Evolutionary conservation across 1,140 invertebrate genomes (phyloP).

Genomic region (Sinonovacula constricta): DNA sequence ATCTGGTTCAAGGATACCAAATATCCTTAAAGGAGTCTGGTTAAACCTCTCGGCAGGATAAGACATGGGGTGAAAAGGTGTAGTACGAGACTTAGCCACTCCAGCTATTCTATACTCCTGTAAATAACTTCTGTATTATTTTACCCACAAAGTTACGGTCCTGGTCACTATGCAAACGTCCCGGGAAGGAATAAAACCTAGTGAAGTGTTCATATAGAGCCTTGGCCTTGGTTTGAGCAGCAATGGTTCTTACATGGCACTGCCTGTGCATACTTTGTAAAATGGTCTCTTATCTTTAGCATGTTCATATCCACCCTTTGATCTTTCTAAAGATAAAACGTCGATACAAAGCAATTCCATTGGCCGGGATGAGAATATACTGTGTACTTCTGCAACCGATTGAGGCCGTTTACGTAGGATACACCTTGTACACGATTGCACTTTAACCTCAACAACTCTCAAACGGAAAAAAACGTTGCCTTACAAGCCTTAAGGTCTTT

Average conservation of each 20-base stretch:
- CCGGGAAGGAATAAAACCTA: slow-evolving; percentile 14
- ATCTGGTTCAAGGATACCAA: background rate
- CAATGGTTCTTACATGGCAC: slow-evolving; percentile 21
- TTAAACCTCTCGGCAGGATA: background rate
- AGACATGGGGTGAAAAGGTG: slow-evolving; percentile 28
- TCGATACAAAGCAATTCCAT: slow-evolving; percentile 43
- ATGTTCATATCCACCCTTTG: slow-evolving; percentile 28
- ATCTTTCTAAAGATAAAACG: slow-evolving; percentile 23
- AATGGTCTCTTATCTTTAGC: slow-evolving; percentile 30
- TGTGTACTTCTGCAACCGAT: slow-evolving; percentile 14
- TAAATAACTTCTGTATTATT: slow-evolving; percentile 15
- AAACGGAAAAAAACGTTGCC: slow-evolving; percentile 24
- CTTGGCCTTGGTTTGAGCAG: background rate
- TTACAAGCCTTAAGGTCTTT: background rate
- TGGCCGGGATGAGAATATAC: slow-evolving; percentile 24
- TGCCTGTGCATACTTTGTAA: no score
- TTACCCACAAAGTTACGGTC: slow-evolving; percentile 11
- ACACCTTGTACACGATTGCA: slow-evolving; percentile 5
- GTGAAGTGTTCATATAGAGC: slow-evolving; percentile 23
- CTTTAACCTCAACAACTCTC: background rate
- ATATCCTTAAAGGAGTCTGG: background rate
- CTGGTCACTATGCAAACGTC: slow-evolving; percentile 21
- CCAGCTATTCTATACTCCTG: slow-evolving; percentile 17
- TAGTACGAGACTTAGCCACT: slow-evolving; percentile 22
- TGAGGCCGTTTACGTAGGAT: slow-evolving; percentile 3